Percentiles rank a stretch among this genome's conserved stretches.
phyloP scores from a whole-genome alignment of 2,113 vertebrate species.

The Glaucidium brasilianum region DNA sequence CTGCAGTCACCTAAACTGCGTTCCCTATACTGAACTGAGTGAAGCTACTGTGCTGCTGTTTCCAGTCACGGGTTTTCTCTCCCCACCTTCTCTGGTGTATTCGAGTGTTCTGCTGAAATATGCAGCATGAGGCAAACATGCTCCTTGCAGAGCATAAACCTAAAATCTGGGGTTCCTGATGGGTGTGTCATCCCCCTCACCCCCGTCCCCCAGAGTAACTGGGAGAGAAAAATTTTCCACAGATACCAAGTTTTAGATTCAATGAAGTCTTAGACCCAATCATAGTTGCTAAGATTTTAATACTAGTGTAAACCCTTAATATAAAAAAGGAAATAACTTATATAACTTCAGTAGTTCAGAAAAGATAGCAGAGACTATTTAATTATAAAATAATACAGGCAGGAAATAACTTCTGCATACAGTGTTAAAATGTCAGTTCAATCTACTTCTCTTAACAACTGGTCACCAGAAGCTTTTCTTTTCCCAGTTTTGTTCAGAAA shows the following conservation, averaged over 20 bases:
- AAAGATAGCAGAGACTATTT: not conserved
- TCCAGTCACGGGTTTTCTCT: not conserved
- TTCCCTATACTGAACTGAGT: not conserved
- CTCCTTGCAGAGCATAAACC: not conserved
- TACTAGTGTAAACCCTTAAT: not conserved
- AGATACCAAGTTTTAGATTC: not conserved
- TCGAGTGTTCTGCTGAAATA: not conserved
- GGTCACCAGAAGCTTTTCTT: not conserved
- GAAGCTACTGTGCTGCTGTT: not conserved
- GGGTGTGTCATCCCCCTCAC: no score
- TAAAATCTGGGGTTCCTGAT: not conserved
- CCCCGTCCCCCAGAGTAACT: not conserved
- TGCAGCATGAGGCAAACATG: not conserved
- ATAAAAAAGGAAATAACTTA: not conserved
- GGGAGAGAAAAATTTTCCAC: not conserved
- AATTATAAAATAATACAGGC: not conserved
- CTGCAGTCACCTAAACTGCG: not conserved
- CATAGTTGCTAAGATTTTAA: not conserved
- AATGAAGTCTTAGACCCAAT: not conserved
- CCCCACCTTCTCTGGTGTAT: not conserved
- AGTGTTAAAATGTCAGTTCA: not conserved
- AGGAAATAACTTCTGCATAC: not conserved
- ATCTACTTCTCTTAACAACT: not conserved
- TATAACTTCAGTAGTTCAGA: not conserved
- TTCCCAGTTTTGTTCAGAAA: not conserved